Conservation (phyloP, 2,113 vertebrate genomes). For the Ptilorrhoa leucosticta region DNA sequence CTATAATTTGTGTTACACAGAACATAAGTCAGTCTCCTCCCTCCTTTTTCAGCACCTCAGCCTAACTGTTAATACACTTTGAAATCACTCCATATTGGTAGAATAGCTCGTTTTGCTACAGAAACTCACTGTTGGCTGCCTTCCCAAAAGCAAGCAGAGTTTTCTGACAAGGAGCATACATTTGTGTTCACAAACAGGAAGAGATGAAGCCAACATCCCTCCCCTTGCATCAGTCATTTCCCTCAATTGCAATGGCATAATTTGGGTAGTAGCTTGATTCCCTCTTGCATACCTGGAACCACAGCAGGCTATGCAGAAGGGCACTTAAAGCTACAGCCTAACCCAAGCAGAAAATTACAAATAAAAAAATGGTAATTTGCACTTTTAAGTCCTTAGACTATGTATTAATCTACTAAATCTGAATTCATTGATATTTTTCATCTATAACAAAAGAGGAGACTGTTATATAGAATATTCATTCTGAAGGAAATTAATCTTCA, state of each 20-base stretch:
- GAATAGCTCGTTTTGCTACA: background rate
- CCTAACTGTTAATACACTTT: background rate
- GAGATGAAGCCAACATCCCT: background rate
- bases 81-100: background rate
- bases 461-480: background rate
- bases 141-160: background rate
- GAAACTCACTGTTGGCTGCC: background rate
- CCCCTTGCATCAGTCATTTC: background rate
- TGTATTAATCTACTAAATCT: background rate
- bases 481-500: slow-evolving; percentile 14
- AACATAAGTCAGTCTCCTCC: background rate
- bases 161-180: background rate
- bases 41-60: background rate
- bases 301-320: background rate
- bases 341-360: background rate
- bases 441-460: background rate
- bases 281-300: background rate
- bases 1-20: background rate
- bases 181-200: background rate
- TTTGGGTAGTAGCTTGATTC: background rate
- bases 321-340: background rate
- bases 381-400: background rate
- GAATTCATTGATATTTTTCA: background rate
- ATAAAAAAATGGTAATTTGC: background rate
- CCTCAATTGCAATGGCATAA: background rate